Evolutionary conservation across 2,113 vertebrate species (phyloP), one percentile per base, ranked within the genome.

Genomic region (Isurus oxyrinchus): DNA sequence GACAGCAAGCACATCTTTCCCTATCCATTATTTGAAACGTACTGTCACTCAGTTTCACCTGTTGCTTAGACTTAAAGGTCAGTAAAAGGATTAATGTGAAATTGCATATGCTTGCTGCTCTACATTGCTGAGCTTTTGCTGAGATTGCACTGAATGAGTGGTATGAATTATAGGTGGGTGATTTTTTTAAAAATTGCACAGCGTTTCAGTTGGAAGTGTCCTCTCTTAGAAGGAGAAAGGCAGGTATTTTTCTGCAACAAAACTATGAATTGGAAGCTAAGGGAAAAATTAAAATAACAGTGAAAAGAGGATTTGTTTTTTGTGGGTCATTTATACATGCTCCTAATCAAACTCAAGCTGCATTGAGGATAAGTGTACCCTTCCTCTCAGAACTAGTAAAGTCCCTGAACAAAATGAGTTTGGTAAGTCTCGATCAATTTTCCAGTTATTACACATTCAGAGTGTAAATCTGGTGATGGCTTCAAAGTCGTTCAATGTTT

Each of bases 1-100:
- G 4, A 21, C 35, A 40, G 90, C 13, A n/a, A 93, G 57, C 14
- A 5, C 57, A 63, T 31, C 49, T 88, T 88, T 40, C 57, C 90
- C 55, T 40, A 21, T 44, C n/a, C 90, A 94, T 63, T 66, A 94
- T 40, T 40, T 40, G 35, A 63, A 63, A 40, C 40, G 0, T 63
- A 16, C 59, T 63, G 90, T 94, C 90, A 40, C 11, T 66, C 90
- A 63, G 35, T 63, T 40, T 66, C 40, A 63, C 35, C 35, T 63
- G 59, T 93, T 40, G n/a, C 19, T 94, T 63, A 63, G 35, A 63
- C 59, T 94, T 63, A 66, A 94, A 94, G 59, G 90, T 94, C 90
- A 40, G 59, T 94, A 61, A 61, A 23, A 40, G 59, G 21, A 40
- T 91, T 94, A 40, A 94, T 94, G 7, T 66, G 35, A 61, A 66